Percentiles rank a stretch among this genome's conserved stretches.
Conservation (phyloP, 2,888 invertebrate genomes). For the Pristionchus entomophagus region DNA sequence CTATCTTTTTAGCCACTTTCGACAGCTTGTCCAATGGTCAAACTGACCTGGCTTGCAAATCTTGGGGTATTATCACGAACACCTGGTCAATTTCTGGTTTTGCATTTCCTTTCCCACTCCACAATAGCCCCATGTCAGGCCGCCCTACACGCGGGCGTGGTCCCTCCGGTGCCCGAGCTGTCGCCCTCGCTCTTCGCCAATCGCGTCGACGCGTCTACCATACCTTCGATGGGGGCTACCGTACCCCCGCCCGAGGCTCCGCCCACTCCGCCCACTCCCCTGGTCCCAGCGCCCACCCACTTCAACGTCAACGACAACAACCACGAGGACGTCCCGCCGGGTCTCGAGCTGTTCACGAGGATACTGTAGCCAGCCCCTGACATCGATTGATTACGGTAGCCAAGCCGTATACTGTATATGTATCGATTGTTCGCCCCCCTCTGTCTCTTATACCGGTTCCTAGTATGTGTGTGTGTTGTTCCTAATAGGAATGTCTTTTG, state of each 20-base stretch:
- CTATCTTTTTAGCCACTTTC: too few species aligned
- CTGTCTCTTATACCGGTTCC: neutral
- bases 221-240: neutral
- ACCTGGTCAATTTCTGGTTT: too few species aligned
- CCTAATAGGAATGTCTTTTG: neutral
- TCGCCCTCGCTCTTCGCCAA: slow-evolving; percentile 26
- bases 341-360: slow-evolving; percentile 1
- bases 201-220: neutral
- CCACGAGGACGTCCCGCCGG: slow-evolving; percentile 6
- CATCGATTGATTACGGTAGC: neutral
- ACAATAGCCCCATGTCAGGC: neutral
- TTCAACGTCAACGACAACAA: slow-evolving; percentile 31
- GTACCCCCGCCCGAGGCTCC: neutral
- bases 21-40: too few species aligned
- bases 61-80: too few species aligned
- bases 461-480: neutral
- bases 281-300: neutral
- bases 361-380: slow-evolving; percentile 14
- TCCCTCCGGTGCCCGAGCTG: neutral
- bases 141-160: slow-evolving; percentile 4
- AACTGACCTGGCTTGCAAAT: too few species aligned
- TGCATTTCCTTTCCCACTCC: neutral
- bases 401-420: neutral
- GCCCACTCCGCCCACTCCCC: neutral
- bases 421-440: neutral